phyloP scores from a whole-genome alignment of 2,888 invertebrate species.

The Holacanthella duospinosa region DNA sequence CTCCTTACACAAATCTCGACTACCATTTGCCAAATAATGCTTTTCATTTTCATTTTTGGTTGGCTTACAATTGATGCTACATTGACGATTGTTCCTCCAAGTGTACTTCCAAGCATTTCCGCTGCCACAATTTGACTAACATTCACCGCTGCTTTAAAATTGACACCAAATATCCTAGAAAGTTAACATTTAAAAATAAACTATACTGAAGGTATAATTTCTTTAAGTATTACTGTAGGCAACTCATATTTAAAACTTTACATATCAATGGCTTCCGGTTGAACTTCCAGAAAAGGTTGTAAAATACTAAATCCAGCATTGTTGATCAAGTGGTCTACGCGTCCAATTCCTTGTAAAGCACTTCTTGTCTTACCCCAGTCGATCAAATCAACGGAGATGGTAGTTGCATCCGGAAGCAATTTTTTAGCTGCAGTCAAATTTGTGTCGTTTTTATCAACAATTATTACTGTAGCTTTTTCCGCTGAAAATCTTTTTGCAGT shows the following conservation, averaged over 20 bases:
- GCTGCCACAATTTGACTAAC: slow-evolving; percentile 70
- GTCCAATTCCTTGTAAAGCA: not conserved
- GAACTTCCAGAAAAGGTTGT: slow-evolving; percentile 9
- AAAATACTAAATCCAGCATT: slow-evolving; percentile 10
- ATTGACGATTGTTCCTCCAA: slow-evolving; percentile 73
- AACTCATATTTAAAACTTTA: slow-evolving; percentile 1
- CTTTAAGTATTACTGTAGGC: not conserved
- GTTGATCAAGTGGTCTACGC: slow-evolving; percentile 7
- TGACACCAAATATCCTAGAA: slow-evolving; percentile 52
- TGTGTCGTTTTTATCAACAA: slow-evolving; percentile 10
- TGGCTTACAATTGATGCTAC: slow-evolving; percentile 72
- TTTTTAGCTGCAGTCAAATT: slow-evolving; percentile 1
- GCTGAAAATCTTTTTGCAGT: slow-evolving; percentile 10
- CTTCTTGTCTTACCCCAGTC: not conserved
- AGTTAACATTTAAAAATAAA: not conserved
- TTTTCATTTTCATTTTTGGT: too few species aligned
- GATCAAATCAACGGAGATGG: slow-evolving; percentile 1
- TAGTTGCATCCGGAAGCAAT: not conserved
- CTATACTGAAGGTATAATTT: not conserved
- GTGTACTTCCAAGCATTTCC: slow-evolving; percentile 59
- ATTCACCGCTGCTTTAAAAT: slow-evolving; percentile 74
- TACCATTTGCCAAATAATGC: too few species aligned
- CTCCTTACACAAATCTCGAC: too few species aligned
- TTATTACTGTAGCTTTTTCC: slow-evolving; percentile 4
- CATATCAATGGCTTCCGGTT: slow-evolving; percentile 7